Conservation (phyloP, 2,113 vertebrate species). For the Peromyscus californicus region DNA sequence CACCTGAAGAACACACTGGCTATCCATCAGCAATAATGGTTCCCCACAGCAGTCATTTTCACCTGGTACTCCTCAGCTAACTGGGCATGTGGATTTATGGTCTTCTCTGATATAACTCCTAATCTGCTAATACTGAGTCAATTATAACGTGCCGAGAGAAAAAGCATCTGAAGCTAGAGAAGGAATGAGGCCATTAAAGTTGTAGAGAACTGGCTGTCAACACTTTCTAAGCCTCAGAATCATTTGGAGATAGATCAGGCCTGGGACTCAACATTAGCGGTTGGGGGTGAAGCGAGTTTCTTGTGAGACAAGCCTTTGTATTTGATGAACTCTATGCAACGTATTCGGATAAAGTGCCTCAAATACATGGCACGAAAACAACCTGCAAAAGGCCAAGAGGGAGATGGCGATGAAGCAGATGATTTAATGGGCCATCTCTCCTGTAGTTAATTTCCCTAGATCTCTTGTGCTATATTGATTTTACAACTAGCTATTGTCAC, state of each 20-base stretch:
- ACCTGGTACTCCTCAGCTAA: not conserved
- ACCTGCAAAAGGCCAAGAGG: constrained; percentile 37
- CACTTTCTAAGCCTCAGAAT: constrained; percentile 8
- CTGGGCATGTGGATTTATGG: not conserved
- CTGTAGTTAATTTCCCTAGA: constrained; percentile 80
- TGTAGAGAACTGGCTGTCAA: not conserved
- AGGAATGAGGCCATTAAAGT: not conserved
- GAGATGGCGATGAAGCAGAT: constrained; percentile 66
- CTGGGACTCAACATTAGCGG: not conserved
- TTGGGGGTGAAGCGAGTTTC: not conserved
- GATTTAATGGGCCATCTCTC: constrained; percentile 77
- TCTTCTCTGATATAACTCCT: not conserved
- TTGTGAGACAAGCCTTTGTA: not conserved
- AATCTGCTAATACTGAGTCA: constrained; percentile 7
- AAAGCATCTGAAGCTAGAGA: not conserved
- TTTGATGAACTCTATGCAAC: constrained; percentile 35
- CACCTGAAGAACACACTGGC: not conserved
- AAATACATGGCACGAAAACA: constrained; percentile 60
- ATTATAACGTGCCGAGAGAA: constrained; percentile 32
- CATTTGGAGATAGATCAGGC: not conserved
- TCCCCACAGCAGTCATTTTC: not conserved
- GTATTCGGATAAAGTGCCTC: constrained; percentile 52
- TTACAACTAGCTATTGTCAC: constrained; percentile 79
- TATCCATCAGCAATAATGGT: not conserved
- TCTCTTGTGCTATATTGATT: constrained; percentile 78